A percentile compares a stretch with the other conserved stretches of the same genome.
Evolutionary conservation across 2,888 invertebrate species (phyloP).

Genomic region (Zhuqinia jingwanae): DNA sequence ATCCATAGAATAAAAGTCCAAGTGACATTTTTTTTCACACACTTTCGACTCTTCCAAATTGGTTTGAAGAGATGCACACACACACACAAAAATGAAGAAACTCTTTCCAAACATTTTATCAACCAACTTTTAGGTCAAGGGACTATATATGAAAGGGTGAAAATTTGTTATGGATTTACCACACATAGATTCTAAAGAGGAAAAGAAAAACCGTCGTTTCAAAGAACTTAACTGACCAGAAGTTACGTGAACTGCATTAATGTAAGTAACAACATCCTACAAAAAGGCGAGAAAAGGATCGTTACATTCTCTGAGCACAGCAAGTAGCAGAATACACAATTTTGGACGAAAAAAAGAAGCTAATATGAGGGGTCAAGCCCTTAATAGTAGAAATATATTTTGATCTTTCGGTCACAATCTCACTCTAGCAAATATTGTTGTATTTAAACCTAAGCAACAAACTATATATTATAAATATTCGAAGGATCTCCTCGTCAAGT

Average conservation of each 20-base stretch:
- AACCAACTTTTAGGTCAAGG: neutral
- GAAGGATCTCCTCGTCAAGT: no score
- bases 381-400: no score
- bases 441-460: no score
- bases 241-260: conserved; percentile 66
- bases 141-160: conserved; percentile 34
- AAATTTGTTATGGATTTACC: conserved; percentile 51
- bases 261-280: conserved; percentile 52
- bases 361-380: neutral
- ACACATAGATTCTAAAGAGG: conserved; percentile 40
- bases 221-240: conserved; percentile 67
- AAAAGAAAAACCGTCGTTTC: conserved; percentile 40
- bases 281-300: neutral
- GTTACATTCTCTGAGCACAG: conserved; percentile 16
- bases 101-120: no score
- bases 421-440: no score
- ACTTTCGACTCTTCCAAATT: neutral
- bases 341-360: neutral
- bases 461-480: no score
- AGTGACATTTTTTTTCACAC: conserved; percentile 23
- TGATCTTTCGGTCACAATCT: no score
- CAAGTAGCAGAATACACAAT: neutral
- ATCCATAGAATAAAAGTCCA: conserved; percentile 1
- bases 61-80: neutral
- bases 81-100: no score